phyloP scores from a whole-genome alignment of 2,113 vertebrate genomes.

The Halichoeres trimaculatus region DNA sequence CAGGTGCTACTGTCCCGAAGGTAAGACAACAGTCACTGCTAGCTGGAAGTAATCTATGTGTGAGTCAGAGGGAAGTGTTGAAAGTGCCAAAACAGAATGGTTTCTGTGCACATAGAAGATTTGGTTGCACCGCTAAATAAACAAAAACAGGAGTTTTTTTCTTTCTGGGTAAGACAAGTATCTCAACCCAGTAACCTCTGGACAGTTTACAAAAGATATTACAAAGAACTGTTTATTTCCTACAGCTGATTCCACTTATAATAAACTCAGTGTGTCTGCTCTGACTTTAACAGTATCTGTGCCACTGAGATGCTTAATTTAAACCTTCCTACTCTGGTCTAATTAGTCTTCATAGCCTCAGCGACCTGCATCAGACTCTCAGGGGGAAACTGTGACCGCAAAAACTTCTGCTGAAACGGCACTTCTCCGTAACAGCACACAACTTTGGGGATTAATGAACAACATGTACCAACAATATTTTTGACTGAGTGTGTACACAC shows the following conservation, averaged over 20 bases:
- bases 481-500: neutral
- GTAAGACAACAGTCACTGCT: constrained; percentile 71
- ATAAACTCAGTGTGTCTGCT: neutral
- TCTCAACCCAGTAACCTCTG: neutral
- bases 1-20: constrained; percentile 92
- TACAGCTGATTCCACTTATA: constrained; percentile 12
- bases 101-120: neutral
- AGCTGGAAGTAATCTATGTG: neutral
- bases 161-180: neutral
- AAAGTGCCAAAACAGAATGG: neutral
- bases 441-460: constrained; percentile 16
- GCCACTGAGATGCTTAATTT: constrained; percentile 71
- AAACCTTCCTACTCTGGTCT: constrained; percentile 62
- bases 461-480: neutral
- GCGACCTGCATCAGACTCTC: constrained; percentile 57
- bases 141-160: neutral
- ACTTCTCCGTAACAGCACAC: constrained; percentile 34
- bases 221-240: constrained; percentile 11
- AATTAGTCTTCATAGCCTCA: constrained; percentile 70
- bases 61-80: neutral
- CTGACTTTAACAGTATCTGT: constrained; percentile 61
- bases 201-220: neutral
- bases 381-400: constrained; percentile 56
- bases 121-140: neutral
- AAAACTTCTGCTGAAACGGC: constrained; percentile 53